phyloP scores from a whole-genome alignment of 2,888 invertebrate genomes.

The Dasypolia templi region DNA sequence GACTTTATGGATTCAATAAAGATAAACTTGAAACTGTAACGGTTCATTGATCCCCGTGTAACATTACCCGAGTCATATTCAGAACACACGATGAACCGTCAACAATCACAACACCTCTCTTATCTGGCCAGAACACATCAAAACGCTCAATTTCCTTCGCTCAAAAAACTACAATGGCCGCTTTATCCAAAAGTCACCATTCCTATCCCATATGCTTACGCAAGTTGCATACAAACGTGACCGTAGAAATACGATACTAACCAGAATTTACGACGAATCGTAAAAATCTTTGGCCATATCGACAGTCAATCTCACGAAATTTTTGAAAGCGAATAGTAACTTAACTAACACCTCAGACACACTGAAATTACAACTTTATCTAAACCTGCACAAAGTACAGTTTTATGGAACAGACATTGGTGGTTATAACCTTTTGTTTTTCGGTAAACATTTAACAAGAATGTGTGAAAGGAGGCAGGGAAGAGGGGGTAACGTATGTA shows the following conservation, averaged over 20 bases:
- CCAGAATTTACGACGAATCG: conserved; percentile 69
- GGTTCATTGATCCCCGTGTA: conserved; percentile 9
- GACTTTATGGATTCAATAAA: conserved; percentile 8
- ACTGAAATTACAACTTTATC: conserved; percentile 1
- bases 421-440: conserved; percentile 17
- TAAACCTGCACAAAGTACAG: accelerated
- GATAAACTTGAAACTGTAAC: conserved; percentile 35
- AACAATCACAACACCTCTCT: conserved; percentile 9
- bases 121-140: conserved; percentile 37
- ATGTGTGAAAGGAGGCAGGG: conserved; percentile 70
- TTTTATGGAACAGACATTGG: conserved; percentile 7
- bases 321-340: neutral
- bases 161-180: conserved; percentile 57
- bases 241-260: conserved; percentile 66
- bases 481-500: conserved; percentile 72
- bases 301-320: conserved; percentile 66
- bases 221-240: conserved; percentile 60
- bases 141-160: conserved; percentile 30
- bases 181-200: conserved; percentile 50
- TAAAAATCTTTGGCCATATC: conserved; percentile 70
- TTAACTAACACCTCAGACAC: neutral
- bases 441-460: conserved; percentile 55
- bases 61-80: conserved; percentile 2
- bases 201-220: conserved; percentile 56
- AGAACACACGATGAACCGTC: conserved; percentile 6